A percentile compares a stretch with the other conserved stretches of the same genome.
These are phyloP conservation scores for Opisthograptis luteolata DNA, from an alignment of 2,888 invertebrate species.

Conservation along the genomic window DNA sequence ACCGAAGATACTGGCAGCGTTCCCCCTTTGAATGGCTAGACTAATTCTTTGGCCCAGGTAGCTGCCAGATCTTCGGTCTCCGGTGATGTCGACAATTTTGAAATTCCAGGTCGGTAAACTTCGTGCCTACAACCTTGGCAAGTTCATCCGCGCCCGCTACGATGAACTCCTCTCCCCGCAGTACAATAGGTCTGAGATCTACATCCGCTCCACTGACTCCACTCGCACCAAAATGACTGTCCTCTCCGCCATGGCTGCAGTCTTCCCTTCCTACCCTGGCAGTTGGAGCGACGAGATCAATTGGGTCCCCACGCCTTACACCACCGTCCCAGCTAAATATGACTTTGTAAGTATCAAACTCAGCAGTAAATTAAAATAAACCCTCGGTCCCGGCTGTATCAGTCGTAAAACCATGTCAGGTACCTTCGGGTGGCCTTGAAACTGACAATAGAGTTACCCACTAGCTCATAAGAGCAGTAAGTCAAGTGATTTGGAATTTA, in stretches of 20 bases:
- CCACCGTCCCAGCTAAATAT: conserved; percentile 50
- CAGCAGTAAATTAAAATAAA: too few species aligned
- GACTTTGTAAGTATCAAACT: conserved; percentile 59
- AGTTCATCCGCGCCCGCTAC: conserved; percentile 49
- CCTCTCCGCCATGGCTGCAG: conserved; percentile 51
- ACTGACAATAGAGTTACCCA: too few species aligned
- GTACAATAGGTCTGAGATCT: conserved; percentile 58
- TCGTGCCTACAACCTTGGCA: conserved; percentile 45
- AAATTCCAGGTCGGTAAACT: conserved; percentile 45
- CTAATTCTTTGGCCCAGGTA: too few species aligned
- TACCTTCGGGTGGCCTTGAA: too few species aligned
- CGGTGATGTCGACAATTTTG: neutral
- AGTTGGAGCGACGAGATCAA: conserved; percentile 48
- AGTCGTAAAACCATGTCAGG: too few species aligned
- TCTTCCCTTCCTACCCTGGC: conserved; percentile 42
- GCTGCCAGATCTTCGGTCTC: too few species aligned
- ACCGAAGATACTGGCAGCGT: too few species aligned
- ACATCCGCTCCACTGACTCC: conserved; percentile 58
- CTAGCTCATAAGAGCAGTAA: too few species aligned
- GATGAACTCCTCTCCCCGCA: conserved; percentile 42
- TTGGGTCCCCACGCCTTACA: conserved; percentile 59
- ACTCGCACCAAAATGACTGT: conserved; percentile 59
- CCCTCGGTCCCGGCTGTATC: too few species aligned
- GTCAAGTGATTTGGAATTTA: too few species aligned
- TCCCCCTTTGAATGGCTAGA: too few species aligned